Base-by-base conservation (phyloP, 2,797 vertebrate species). In the Sebastes flavidus region DNA sequence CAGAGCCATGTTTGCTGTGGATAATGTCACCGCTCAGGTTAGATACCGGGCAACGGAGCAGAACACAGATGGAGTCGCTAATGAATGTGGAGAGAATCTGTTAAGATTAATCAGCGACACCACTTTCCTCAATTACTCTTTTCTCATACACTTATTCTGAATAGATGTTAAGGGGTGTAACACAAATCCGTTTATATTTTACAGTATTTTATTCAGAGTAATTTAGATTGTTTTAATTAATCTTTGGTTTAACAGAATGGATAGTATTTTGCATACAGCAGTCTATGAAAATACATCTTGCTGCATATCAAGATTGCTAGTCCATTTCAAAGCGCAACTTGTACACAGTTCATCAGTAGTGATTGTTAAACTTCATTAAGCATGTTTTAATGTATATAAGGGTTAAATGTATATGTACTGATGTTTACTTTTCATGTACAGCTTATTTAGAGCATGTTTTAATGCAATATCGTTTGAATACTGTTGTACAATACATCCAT, bases 1-100 rank as follows among this genome's bases (percentile, higher is more conserved):
- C 81, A 83, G 83, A 87, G 46, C 61, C 16, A 8, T 88, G 84
- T 92, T 92, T 88, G 77, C 83, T 71, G 72, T 67, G 73, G 77
- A 86, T 91, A 87, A 84, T 83, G 65, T 81, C 75, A 69, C 75
- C 25, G 76, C 69, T 84, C 62, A 29, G 78, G 79, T 91, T 91
- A 85, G 87, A 87, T 65, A 83, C 10, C 27, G 65, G 80, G 66
- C 88, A 87, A 76, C 55, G 65, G 71, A 89, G 85, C 85, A 78
- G 34, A 82, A 71, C 10, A 20, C 46, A 70, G 77, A 73, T 36
- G 4, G 55, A 77, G 73, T 54, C 32, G 18, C 42, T 54, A 52
- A 83, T 81, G 60, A 65, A 38, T 3, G 32, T 56, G 38, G 74
- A 42, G 46, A 73, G 71, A 36, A 29, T 67, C 25, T 10, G 16